Percentiles rank a stretch among this genome's conserved stretches.
These are phyloP conservation scores for Nysson spinosus DNA, from an alignment of 2,888 invertebrate species.

Conservation along the genomic window DNA sequence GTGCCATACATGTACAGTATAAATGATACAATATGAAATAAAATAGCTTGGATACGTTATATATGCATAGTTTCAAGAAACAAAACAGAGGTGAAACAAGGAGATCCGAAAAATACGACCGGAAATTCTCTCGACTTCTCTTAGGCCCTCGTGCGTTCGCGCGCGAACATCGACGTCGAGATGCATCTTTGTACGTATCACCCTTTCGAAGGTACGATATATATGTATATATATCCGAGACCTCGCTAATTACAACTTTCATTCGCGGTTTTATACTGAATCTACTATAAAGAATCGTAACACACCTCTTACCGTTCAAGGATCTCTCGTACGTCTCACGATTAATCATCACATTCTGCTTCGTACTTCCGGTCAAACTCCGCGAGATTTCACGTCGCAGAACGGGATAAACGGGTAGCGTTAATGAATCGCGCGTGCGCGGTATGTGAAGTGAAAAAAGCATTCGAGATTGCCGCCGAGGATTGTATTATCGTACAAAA, in stretches of 20 bases:
- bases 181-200: constrained; percentile 42
- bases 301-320: not conserved
- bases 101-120: not conserved
- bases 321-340: constrained; percentile 36
- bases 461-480: no score
- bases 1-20: no score
- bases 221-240: constrained; percentile 16
- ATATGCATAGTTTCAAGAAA: no score
- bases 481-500: constrained; percentile 51
- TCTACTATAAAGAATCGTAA: constrained; percentile 17
- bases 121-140: constrained; percentile 37
- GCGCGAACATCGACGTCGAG: constrained; percentile 52
- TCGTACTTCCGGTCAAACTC: no score
- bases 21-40: no score
- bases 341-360: no score
- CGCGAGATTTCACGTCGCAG: no score
- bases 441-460: constrained; percentile 4
- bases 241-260: constrained; percentile 35
- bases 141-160: constrained; percentile 59
- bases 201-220: constrained; percentile 9
- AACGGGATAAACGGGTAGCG: no score
- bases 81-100: not conserved
- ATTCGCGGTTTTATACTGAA: constrained; percentile 28
- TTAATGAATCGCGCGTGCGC: no score
- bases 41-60: no score